These are phyloP conservation scores for Mus minutoides DNA, from an alignment of 2,797 vertebrate species.

Conservation along the genomic window DNA sequence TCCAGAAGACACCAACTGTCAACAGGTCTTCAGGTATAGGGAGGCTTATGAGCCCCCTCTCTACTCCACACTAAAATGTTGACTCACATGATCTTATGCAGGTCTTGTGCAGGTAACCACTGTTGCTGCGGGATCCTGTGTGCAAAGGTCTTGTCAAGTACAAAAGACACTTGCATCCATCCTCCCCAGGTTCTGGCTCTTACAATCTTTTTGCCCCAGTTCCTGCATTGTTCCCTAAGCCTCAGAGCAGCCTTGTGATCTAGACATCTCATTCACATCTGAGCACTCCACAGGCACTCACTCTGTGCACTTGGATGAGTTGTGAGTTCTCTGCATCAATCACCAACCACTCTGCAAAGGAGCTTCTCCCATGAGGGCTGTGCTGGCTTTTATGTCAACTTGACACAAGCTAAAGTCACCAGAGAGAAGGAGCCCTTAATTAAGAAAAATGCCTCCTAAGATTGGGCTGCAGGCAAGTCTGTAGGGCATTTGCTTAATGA, in stretches of 20 bases:
- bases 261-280: not conserved
- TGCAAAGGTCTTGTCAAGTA: not conserved
- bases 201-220: not conserved
- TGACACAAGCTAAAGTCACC: not conserved
- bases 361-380: not conserved
- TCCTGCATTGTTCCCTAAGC: not conserved
- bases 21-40: not conserved
- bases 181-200: not conserved
- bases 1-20: not conserved
- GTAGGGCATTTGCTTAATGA: not conserved
- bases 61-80: not conserved
- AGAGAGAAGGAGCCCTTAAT: no score
- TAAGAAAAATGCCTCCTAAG: not conserved
- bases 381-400: not conserved
- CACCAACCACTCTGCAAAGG: not conserved
- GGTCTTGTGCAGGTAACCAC: not conserved
- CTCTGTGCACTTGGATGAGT: not conserved
- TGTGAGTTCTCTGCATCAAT: not conserved
- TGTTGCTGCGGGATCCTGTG: not conserved
- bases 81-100: not conserved
- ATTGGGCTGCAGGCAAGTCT: not conserved
- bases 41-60: not conserved
- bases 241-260: not conserved
- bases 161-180: not conserved
- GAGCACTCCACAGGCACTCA: not conserved